Evolutionary conservation across 2,797 vertebrate genomes (phyloP), one percentile per base, ranked within the genome.

Genomic region (Gouania willdenowi): DNA sequence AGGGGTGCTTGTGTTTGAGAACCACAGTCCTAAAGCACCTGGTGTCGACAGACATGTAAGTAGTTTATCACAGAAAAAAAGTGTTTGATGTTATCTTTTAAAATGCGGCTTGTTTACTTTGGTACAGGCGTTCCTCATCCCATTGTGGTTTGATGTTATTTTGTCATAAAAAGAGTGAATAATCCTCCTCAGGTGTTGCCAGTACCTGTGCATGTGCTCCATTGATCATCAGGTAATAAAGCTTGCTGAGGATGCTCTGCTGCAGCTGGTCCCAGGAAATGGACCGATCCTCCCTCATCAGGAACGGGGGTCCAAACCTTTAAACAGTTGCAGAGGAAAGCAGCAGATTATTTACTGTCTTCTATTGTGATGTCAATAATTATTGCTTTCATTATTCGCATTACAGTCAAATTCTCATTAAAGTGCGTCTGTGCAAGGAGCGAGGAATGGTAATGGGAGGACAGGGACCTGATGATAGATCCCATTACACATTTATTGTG

Each of bases 251-350:
- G 76, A 98, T 87, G 59, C 90, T 87, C 73, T 92, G 92, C 75
- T 94, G 93, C 18, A 98, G 89, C 77, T 96, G 93, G 47, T 90
- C 90, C 96, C 94, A 98, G 35, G 93, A 93, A 46, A 93, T 40
- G 6, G 86, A 75, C 29, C 91, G 85, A 54, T 98, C 95, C 78
- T 96, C 94, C 31, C 83, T 75, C 73, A 97, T 86, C 50, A 98
- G 54, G 66, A 98, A 91, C 0, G 94, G 95, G 0, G 94, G 94
- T 16, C 95, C 96, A 1, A 98, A 98, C 81, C 96, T 98, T 65
- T 8, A 25, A 48, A 44, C 15, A 32, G 26, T 42, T 19, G 48
- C 1, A 45, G 7, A 57, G 21, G 6, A 22, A 41, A 39, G 33
- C 13, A 25, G 21, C 27, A 6, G 20, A 5, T 19, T 5, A 4